These are phyloP conservation scores for Apostichopus californicus DNA, from an alignment of 35 echinoderm and acorn worm species.

Conservation along the genomic window DNA sequence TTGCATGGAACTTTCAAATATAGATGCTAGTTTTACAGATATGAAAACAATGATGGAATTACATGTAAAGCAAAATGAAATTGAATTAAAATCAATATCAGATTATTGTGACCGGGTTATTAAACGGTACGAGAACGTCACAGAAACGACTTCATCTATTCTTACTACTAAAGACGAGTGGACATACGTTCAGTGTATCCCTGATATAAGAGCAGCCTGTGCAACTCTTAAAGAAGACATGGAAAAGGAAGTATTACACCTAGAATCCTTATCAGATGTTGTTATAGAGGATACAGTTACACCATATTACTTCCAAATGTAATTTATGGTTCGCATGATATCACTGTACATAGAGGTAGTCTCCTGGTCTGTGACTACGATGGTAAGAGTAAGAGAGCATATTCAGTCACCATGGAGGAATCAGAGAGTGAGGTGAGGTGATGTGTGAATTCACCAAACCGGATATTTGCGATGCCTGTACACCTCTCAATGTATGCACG, in stretches of 20 bases:
- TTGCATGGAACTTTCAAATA: no score
- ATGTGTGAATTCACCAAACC: conserved; percentile 7
- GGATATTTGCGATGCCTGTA: neutral
- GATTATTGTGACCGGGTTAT: no score
- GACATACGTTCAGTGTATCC: neutral
- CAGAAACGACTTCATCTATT: no score
- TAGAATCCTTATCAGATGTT: neutral
- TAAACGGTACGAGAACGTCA: no score
- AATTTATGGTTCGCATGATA: neutral
- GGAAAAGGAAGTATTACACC: neutral
- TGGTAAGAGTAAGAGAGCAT: neutral
- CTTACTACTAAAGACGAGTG: no score
- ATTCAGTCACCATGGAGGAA: no score
- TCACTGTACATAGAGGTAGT: neutral
- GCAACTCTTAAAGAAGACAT: neutral
- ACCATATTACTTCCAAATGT: neutral
- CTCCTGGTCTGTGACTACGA: neutral
- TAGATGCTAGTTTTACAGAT: no score
- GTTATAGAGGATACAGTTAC: neutral
- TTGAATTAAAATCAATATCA: no score
- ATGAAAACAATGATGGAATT: neutral
- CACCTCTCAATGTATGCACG: neutral
- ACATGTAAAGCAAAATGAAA: neutral
- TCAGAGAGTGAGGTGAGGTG: neutral
- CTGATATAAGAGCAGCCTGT: neutral